phyloP scores from a whole-genome alignment of 1,140 invertebrate species.

The Oryzaephilus surinamensis region DNA sequence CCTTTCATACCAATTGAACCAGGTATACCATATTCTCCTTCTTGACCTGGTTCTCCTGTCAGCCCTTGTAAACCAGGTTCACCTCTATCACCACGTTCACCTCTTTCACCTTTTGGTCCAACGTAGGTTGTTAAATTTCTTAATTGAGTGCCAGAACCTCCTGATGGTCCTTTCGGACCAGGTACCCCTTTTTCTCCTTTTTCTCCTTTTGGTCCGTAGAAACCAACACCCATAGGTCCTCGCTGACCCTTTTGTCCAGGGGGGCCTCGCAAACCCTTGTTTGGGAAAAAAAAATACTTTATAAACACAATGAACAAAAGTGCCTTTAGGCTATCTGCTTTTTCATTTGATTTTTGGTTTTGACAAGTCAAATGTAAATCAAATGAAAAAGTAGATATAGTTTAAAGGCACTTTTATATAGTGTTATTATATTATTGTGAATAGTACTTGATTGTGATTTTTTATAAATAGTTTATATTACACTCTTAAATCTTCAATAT shows the following conservation, averaged over 20 bases:
- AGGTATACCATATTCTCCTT: slow-evolving; percentile 34
- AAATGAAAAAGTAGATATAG: not conserved
- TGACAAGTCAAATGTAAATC: too few species aligned
- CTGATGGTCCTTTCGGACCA: slow-evolving; percentile 46
- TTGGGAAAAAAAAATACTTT: not conserved
- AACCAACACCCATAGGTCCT: slow-evolving; percentile 52
- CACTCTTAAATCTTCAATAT: too few species aligned
- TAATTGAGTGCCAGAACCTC: slow-evolving; percentile 17
- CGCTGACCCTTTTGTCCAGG: slow-evolving; percentile 62
- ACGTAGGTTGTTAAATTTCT: slow-evolving; percentile 24
- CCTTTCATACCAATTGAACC: slow-evolving; percentile 52
- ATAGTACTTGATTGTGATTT: too few species aligned
- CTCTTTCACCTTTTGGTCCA: slow-evolving; percentile 36
- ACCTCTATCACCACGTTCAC: slow-evolving; percentile 39
- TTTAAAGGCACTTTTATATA: not conserved
- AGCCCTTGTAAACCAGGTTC: slow-evolving; percentile 30
- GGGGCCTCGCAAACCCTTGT: slow-evolving; percentile 49
- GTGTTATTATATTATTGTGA: too few species aligned
- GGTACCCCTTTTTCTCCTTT: slow-evolving; percentile 51
- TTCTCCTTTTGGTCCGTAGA: slow-evolving; percentile 57
- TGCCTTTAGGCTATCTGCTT: too few species aligned
- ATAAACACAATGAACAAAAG: too few species aligned
- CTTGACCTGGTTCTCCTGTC: slow-evolving; percentile 38
- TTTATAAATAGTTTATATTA: too few species aligned
- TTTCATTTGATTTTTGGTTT: too few species aligned